Evolutionary conservation across 2,797 vertebrate species (phyloP), one percentile per base, ranked within the genome.

Genomic region (Alcedo quadribrachys): DNA sequence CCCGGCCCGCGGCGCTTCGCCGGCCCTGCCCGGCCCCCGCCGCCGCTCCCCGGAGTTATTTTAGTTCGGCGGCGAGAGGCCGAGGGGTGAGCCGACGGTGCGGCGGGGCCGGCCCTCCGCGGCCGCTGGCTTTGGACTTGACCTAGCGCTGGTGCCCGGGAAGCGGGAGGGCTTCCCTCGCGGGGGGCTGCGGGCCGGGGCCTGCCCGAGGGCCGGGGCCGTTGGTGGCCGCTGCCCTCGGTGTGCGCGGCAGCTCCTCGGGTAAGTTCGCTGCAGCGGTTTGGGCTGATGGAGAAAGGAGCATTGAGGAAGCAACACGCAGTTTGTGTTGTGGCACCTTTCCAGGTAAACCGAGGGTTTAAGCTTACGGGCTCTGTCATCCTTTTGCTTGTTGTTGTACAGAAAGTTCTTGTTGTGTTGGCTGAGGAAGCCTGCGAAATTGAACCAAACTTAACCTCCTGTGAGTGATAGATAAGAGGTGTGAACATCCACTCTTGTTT

Each of bases 231-330:
- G 5, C 28, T 5, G 87, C 61, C 10, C 32, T 28, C n/a, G 1
- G 19, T 2, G 24, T 50, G 16, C 7, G 10, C 8, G 1, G 30
- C 30, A 5, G 65, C 65, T 21, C 13, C 35, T 8, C 8, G 50
- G 75, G 0, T 4, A 9, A 71, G 67, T 51, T 37, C 19, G 0
- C 35, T 1, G 75, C 71, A 3, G 66, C 20, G 32, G 53, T 8
- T 43, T 30, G 5, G 81, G 54, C 8, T 16, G 57, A 1, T 11
- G 43, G 54, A 63, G 30, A 10, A 18, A 0, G 28, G 42, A n/a
- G 2, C 2, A 0, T 28, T 60, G 6, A 10, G 76, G 12, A 13
- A n/a, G 53, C 65, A 14, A 0, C 37, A 0, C 13, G 46, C 20
- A 0, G 37, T 65, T 66, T 20, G 60, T 32, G 40, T 16, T 12